Evolutionary conservation across 2,113 vertebrate species (phyloP).

Genomic region (Miniopterus natalensis): DNA sequence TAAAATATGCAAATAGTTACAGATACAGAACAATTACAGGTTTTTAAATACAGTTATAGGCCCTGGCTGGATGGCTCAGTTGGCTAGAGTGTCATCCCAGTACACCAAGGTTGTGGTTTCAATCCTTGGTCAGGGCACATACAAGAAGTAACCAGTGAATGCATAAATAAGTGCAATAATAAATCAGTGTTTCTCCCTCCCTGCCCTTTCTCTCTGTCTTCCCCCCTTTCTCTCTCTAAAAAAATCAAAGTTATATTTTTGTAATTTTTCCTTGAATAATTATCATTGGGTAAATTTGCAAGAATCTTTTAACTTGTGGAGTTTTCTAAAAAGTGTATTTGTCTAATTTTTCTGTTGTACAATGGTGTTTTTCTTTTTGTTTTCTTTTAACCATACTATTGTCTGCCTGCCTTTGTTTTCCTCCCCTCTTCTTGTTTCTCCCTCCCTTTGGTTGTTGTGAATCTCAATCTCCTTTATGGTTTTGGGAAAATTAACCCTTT

Average conservation of each 20-base stretch:
- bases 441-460: not conserved
- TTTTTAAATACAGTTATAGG: not conserved
- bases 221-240: too few relatives aligned
- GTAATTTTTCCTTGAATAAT: not conserved
- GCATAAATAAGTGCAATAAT: too few relatives aligned
- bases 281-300: not conserved
- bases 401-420: not conserved
- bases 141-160: too few relatives aligned
- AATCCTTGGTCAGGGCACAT: too few relatives aligned
- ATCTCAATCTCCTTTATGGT: not conserved
- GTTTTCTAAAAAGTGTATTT: not conserved
- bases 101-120: too few relatives aligned
- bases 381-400: not conserved
- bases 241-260: not conserved
- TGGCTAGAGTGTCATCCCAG: too few relatives aligned
- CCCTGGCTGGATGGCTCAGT: too few relatives aligned
- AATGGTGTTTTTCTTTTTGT: not conserved
- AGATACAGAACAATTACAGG: not conserved
- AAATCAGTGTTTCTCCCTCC: too few relatives aligned
- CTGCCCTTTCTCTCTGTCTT: too few relatives aligned
- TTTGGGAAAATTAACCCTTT: not conserved
- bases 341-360: not conserved
- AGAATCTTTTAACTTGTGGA: not conserved
- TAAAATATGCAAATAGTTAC: not conserved
- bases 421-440: not conserved